phyloP scores from a whole-genome alignment of 2,888 invertebrate genomes.

The Tetheella fluctuosa region DNA sequence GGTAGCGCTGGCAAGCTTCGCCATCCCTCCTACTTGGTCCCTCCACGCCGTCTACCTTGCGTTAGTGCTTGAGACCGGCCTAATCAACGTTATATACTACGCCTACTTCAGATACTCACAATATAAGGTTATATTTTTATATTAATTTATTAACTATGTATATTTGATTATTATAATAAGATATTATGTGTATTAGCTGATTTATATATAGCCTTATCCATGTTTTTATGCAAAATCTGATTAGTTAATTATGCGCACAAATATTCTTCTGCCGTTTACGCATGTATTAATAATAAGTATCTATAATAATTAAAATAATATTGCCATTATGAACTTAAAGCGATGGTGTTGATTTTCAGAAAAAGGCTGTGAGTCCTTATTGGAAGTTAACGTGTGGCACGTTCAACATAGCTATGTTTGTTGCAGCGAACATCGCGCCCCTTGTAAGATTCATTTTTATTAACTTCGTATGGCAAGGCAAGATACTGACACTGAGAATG shows the following conservation, averaged over 20 bases:
- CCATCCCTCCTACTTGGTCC: constrained; percentile 63
- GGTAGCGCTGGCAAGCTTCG: constrained; percentile 62
- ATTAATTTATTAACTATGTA: background rate
- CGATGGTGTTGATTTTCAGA: constrained; percentile 48
- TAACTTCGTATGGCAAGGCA: constrained; percentile 14
- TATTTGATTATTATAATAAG: too few species aligned
- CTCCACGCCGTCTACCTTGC: constrained; percentile 66
- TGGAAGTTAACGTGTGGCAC: constrained; percentile 69
- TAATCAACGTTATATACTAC: constrained; percentile 67
- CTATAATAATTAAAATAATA: background rate
- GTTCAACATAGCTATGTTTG: constrained; percentile 69
- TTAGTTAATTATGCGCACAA: too few species aligned
- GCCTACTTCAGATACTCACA: constrained; percentile 62
- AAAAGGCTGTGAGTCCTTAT: constrained; percentile 63
- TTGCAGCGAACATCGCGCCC: constrained; percentile 65
- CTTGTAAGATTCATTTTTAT: constrained; percentile 56
- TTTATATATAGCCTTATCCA: too few species aligned
- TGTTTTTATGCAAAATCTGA: too few species aligned
- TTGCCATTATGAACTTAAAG: background rate
- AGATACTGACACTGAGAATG: background rate
- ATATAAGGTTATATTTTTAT: constrained; percentile 56
- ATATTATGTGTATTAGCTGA: too few species aligned
- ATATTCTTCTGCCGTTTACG: too few species aligned
- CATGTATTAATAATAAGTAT: background rate
- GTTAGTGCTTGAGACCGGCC: constrained; percentile 63